These are phyloP conservation scores for Toxonevra muliebris DNA, from an alignment of 2,888 invertebrate species.

Conservation along the genomic window DNA sequence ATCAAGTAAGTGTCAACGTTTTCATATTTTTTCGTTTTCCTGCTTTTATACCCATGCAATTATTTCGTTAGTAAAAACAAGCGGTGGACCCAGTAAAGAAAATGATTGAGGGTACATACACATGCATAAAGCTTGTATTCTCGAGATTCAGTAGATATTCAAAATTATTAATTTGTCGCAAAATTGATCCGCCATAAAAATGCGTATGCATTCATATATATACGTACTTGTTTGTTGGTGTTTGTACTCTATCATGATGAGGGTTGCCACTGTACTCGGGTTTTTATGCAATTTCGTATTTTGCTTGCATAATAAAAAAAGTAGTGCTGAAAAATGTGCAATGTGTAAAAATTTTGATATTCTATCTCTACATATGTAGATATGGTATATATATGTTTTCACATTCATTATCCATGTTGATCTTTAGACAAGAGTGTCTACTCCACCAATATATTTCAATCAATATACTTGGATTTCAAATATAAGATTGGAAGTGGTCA, in stretches of 20 bases:
- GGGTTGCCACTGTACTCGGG: conserved; percentile 23
- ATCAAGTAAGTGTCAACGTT: conserved; percentile 76
- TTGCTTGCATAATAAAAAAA: not conserved
- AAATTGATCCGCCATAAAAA: conserved; percentile 21
- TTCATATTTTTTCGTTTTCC: not conserved
- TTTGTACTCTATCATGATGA: not conserved
- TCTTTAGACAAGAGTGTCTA: no score
- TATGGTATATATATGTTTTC: no score
- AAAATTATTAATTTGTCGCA: conserved; percentile 18
- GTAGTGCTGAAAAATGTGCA: no score
- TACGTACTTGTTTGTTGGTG: conserved; percentile 1
- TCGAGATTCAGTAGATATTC: conserved; percentile 4
- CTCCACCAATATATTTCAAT: no score
- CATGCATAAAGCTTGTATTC: not conserved
- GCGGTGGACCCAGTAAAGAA: not conserved
- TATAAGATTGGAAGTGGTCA: no score
- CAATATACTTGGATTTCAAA: no score
- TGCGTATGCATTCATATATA: conserved; percentile 4
- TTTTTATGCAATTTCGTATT: not conserved
- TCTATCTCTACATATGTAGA: no score
- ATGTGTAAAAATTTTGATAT: no score
- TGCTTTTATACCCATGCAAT: not conserved
- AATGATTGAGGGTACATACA: not conserved
- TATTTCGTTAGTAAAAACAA: not conserved
- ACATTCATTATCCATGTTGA: no score